Evolutionary conservation across 2,888 invertebrate genomes (phyloP), one percentile per base, ranked within the genome.

Genomic region (Erebia ligea): DNA sequence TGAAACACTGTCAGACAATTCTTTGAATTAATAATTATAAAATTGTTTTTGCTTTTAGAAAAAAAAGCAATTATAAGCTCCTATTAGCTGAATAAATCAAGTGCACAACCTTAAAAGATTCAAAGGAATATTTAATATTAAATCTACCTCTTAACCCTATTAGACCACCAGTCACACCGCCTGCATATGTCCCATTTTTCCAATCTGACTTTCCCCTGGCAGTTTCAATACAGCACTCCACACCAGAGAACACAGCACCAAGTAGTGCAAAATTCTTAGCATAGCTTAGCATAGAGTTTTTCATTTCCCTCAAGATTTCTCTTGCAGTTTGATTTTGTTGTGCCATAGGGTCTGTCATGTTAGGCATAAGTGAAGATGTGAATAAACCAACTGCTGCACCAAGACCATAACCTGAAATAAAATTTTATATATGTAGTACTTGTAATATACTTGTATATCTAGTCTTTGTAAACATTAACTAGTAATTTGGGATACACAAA

Each of bases 191-290:
- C 1, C 98, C 99, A 94, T 99, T 99, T 82, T 96, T 97, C 98
- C 99, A 98, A 86, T 99, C 99, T 48, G 96, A 96, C 86, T 98
- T 98, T 15, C 98, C 99, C 81, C 99, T 95, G 87, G 98, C 98
- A 56, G 97, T 95, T 94, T 99, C 99, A 82, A 99, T 96, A 25
- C 96, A 94, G 86, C 99, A 99, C 91, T 99, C 99, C 11, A 98
- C 96, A 0, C 95, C 97, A 8, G 99, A 97, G 92, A 99, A 99
- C 75, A 99, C 95, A 9, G 97, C 96, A 70, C 99, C 99, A 77
- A 99, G 95, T 58, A 99, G 94, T 0, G 99, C 99, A 94, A 99
- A 99, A 89, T 99, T 99, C 89, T 99, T 99, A 0, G 98, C 99
- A 87, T 99, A 99, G 69, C 98, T 96, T 70, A 98, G 90, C 76